A percentile compares a stretch with the other conserved stretches of the same genome.
These are phyloP conservation scores for Chorisops tibialis DNA, from an alignment of 2,888 invertebrate genomes.

Conservation along the genomic window DNA sequence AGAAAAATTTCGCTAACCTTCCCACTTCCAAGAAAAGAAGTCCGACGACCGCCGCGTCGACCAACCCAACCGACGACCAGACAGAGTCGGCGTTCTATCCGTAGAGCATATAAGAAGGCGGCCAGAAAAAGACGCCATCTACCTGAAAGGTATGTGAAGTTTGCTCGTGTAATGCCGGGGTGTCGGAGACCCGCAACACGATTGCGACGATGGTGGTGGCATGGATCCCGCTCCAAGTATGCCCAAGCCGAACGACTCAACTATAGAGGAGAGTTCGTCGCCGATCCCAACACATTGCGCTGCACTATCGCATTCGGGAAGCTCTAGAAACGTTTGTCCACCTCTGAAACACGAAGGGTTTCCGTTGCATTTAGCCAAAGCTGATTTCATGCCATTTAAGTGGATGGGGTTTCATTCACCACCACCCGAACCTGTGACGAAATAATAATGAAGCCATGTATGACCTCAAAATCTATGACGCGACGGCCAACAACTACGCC, in stretches of 20 bases:
- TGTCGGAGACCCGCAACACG: slow-evolving; percentile 4
- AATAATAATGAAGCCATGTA: slow-evolving; percentile 7
- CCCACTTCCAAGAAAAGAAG: slow-evolving; percentile 23
- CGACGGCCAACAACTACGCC: neutral
- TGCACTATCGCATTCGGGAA: neutral
- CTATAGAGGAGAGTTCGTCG: neutral
- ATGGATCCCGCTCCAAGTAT: neutral
- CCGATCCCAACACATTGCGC: neutral
- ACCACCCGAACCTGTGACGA: no score
- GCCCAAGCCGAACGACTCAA: neutral
- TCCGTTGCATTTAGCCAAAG: neutral
- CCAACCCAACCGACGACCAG: neutral
- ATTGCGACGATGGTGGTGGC: neutral
- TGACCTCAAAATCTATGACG: slow-evolving; percentile 3
- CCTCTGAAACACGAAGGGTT: slow-evolving; percentile 1
- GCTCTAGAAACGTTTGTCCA: slow-evolving; percentile 10
- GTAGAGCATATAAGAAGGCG: neutral
- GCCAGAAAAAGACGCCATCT: slow-evolving; percentile 4
- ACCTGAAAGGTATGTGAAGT: slow-evolving; percentile 11
- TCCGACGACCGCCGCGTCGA: slow-evolving; percentile 13
- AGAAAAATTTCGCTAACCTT: slow-evolving; percentile 20
- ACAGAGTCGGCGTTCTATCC: slow-evolving; percentile 1
- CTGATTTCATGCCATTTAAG: neutral
- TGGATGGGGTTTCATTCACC: no score
- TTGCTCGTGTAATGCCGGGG: neutral